Conservation (phyloP, 2,113 vertebrate genomes). For the Chrysochloris asiatica region DNA sequence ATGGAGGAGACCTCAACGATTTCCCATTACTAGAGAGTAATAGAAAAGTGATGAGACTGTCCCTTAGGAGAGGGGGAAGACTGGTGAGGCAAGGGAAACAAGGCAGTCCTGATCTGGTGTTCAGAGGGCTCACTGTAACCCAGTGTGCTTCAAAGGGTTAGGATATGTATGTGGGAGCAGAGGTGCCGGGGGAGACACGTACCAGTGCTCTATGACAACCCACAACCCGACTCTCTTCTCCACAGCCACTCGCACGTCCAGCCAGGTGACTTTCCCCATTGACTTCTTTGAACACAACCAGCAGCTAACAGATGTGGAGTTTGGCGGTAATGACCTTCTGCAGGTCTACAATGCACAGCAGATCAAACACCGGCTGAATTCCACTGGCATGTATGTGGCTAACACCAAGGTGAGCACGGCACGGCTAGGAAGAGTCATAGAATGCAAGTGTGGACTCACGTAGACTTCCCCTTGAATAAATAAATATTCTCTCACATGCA, state of each 20-base stretch:
- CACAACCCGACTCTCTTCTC: conserved; percentile 2
- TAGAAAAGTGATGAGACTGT: not conserved
- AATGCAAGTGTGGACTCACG: not conserved
- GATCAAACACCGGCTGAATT: conserved; percentile 98
- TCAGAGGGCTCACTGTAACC: not conserved
- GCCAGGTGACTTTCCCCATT: conserved; percentile 98
- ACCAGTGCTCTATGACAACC: not conserved
- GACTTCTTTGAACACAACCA: conserved; percentile 99
- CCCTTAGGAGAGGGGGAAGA: not conserved
- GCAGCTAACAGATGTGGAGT: conserved; percentile 98
- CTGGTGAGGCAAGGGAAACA: not conserved
- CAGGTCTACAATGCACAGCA: conserved; percentile 99
- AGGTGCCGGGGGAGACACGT: not conserved
- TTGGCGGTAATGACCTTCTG: conserved; percentile 96
- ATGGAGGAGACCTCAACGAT: not conserved
- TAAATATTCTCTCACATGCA: not conserved
- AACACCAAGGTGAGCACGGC: conserved; percentile 93
- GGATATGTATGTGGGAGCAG: not conserved
- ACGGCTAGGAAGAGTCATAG: not conserved
- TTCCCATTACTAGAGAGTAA: not conserved
- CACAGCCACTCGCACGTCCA: conserved; percentile 94
- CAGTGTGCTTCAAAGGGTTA: not conserved
- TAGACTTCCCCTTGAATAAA: not conserved
- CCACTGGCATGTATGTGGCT: conserved; percentile 99
- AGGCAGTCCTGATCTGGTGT: not conserved